Conservation (phyloP, 1,140 invertebrate genomes). For the Ceratoteleas bidentatus region DNA sequence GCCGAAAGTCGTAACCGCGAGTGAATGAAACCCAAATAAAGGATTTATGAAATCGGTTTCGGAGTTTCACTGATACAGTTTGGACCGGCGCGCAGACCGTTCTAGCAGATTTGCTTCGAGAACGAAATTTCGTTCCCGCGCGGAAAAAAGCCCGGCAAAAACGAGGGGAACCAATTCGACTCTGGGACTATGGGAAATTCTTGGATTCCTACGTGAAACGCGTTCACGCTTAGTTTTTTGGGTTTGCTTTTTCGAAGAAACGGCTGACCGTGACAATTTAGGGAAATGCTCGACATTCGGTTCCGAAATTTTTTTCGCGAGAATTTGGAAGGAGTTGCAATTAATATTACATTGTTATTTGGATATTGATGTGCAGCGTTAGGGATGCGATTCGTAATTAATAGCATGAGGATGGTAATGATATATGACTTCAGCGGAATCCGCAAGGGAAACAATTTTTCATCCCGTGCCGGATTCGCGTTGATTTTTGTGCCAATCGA, state of each 20-base stretch:
- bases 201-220: too few species aligned
- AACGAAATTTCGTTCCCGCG: too few species aligned
- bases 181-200: too few species aligned
- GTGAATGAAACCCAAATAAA: constrained; percentile 45
- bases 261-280: too few species aligned
- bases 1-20: constrained; percentile 54
- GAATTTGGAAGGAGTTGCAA: neutral
- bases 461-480: constrained; percentile 11
- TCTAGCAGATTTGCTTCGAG: constrained; percentile 34
- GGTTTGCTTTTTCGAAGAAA: too few species aligned
- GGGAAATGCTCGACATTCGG: neutral
- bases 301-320: neutral
- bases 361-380: too few species aligned
- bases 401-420: neutral
- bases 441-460: neutral
- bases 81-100: constrained; percentile 5
- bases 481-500: constrained; percentile 9
- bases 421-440: constrained; percentile 3
- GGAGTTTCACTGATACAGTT: constrained; percentile 58
- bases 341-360: neutral
- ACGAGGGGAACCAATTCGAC: constrained; percentile 13
- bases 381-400: too few species aligned
- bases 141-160: too few species aligned
- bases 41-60: constrained; percentile 45
- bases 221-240: too few species aligned